Conservation (phyloP, 2,797 vertebrate genomes). For the Psittacula echo region DNA sequence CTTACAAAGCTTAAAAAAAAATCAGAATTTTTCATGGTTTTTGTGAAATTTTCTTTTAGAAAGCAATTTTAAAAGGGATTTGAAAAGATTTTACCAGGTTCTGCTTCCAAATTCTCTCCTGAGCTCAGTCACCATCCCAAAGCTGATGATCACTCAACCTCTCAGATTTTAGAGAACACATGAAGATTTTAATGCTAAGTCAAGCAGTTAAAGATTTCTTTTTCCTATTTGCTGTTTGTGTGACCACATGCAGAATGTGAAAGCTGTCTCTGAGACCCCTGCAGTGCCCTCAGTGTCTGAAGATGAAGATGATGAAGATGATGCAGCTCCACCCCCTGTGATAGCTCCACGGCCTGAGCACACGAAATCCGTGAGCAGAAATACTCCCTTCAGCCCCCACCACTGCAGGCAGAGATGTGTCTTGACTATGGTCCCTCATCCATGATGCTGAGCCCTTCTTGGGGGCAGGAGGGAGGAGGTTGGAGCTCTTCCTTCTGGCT, state of each 20-base stretch:
- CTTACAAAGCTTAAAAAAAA: background rate
- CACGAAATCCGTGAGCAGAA: slow-evolving; percentile 92
- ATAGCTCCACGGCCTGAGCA: slow-evolving; percentile 94
- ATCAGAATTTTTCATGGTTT: background rate
- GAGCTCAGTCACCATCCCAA: background rate
- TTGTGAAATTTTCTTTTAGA: background rate
- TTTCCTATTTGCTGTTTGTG: background rate
- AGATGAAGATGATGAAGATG: slow-evolving; percentile 92
- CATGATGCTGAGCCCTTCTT: background rate
- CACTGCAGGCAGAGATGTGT: accelerated
- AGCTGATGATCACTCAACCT: background rate
- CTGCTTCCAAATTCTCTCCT: background rate
- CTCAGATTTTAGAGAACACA: background rate
- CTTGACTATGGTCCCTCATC: background rate
- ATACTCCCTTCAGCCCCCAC: background rate
- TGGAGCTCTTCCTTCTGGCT: background rate
- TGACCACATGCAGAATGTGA: slow-evolving; percentile 81
- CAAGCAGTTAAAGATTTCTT: background rate
- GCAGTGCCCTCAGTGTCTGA: slow-evolving; percentile 91
- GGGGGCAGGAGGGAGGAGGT: background rate
- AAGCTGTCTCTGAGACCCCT: slow-evolving; percentile 89
- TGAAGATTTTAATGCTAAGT: background rate
- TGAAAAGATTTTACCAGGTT: background rate
- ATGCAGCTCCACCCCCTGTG: slow-evolving; percentile 88
- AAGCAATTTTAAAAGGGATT: background rate